Percentiles rank a stretch among this genome's conserved stretches.
These are phyloP conservation scores for Phrynocephalus forsythii DNA, from an alignment of 2,797 vertebrate species.

Conservation along the genomic window DNA sequence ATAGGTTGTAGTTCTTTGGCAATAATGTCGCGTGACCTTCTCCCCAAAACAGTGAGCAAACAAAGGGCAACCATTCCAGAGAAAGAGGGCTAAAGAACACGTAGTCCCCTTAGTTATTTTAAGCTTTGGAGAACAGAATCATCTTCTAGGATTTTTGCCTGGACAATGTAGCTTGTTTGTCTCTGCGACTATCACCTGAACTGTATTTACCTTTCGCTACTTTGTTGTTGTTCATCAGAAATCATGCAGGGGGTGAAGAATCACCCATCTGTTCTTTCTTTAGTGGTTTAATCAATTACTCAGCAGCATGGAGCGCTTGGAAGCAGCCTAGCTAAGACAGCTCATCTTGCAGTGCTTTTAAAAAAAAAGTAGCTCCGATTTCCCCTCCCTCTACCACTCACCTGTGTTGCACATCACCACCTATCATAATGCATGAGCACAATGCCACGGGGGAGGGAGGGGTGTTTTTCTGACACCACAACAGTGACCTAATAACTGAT, in stretches of 20 bases:
- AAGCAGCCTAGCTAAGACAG: neutral
- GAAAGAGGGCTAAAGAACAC: neutral
- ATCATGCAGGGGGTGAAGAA: constrained; percentile 10
- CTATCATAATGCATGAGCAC: neutral
- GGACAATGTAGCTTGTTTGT: neutral
- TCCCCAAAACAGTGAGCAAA: neutral
- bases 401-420: constrained; percentile 4
- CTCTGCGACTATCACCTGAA: neutral
- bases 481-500: constrained; percentile 40
- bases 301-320: neutral
- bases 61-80: neutral
- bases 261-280: neutral
- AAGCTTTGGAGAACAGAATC: neutral
- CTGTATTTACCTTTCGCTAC: neutral
- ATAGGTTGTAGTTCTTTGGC: neutral
- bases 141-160: neutral
- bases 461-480: neutral
- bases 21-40: neutral
- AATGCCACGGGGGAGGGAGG: neutral
- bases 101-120: neutral
- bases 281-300: neutral
- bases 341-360: neutral
- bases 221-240: constrained; percentile 5
- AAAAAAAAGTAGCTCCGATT: neutral
- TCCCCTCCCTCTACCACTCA: neutral